A percentile compares a stretch with the other conserved stretches of the same genome.
These are phyloP conservation scores for Urocitellus parryii DNA, from an alignment of 2,113 vertebrate species.

Conservation along the genomic window DNA sequence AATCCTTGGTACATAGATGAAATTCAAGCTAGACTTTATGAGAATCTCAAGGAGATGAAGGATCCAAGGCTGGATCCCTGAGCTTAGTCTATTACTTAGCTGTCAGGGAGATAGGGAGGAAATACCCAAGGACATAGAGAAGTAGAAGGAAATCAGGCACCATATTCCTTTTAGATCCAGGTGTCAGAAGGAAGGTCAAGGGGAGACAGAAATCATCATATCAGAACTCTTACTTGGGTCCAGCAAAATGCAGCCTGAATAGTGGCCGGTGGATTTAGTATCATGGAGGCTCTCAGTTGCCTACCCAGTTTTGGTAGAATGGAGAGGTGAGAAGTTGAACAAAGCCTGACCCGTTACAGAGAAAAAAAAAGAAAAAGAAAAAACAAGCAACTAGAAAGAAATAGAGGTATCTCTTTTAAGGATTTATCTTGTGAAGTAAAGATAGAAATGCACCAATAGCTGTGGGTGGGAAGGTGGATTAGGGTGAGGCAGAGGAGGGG, in stretches of 20 bases:
- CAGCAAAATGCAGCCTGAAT: not conserved
- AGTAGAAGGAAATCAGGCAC: not conserved
- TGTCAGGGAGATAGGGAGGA: not conserved
- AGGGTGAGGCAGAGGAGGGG: not conserved
- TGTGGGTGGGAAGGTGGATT: too few relatives aligned
- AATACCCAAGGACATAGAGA: not conserved
- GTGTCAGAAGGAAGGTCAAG: fast-evolving
- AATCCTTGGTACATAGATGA: not conserved
- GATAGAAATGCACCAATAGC: not conserved
- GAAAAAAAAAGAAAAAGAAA: not conserved
- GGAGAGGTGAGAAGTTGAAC: fast-evolving
- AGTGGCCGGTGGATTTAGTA: not conserved
- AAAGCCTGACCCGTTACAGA: not conserved
- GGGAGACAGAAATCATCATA: not conserved
- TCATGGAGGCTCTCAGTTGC: not conserved
- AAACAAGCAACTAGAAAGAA: not conserved
- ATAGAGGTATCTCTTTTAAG: not conserved
- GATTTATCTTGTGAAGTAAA: not conserved
- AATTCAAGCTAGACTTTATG: not conserved
- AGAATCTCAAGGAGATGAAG: not conserved
- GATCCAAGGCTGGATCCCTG: not conserved
- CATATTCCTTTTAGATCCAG: not conserved
- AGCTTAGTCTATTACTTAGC: not conserved
- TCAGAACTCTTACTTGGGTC: not conserved
- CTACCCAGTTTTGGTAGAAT: not conserved